Evolutionary conservation across 2,888 invertebrate species (phyloP).

Genomic region (Bugula neritina): DNA sequence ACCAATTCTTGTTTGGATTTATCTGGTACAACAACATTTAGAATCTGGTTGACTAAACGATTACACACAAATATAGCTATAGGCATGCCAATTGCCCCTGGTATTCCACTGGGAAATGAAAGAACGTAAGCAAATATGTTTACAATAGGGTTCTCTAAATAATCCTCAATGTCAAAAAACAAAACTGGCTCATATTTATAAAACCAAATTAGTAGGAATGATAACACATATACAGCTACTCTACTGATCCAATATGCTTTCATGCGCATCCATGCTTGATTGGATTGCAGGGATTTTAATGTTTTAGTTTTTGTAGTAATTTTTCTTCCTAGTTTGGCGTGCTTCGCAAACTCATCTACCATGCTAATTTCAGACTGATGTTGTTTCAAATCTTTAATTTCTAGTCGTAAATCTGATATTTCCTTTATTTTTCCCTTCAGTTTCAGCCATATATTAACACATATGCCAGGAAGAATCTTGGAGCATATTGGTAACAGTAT

Average conservation of each 20-base stretch:
- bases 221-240: background rate
- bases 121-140: constrained; percentile 3
- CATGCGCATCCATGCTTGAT: background rate
- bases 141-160: constrained; percentile 4
- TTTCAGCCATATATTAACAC: constrained; percentile 2
- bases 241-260: constrained; percentile 4
- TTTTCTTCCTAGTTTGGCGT: constrained; percentile 4
- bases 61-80: constrained; percentile 19
- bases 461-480: background rate
- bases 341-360: constrained; percentile 19
- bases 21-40: background rate
- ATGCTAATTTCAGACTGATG: constrained; percentile 13
- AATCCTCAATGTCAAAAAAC: background rate
- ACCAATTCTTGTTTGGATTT: constrained; percentile 1
- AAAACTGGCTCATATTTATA: constrained; percentile 17
- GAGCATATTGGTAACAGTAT: background rate
- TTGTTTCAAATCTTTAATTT: constrained; percentile 4
- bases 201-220: background rate
- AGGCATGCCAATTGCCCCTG: constrained; percentile 25
- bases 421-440: background rate
- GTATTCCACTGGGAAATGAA: constrained; percentile 7
- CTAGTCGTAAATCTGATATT: background rate
- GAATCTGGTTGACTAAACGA: constrained; percentile 3
- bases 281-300: background rate
- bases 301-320: background rate